Evolutionary conservation across 2,888 invertebrate species (phyloP), one percentile per base, ranked within the genome.

Genomic region (Physocephala rufipes): DNA sequence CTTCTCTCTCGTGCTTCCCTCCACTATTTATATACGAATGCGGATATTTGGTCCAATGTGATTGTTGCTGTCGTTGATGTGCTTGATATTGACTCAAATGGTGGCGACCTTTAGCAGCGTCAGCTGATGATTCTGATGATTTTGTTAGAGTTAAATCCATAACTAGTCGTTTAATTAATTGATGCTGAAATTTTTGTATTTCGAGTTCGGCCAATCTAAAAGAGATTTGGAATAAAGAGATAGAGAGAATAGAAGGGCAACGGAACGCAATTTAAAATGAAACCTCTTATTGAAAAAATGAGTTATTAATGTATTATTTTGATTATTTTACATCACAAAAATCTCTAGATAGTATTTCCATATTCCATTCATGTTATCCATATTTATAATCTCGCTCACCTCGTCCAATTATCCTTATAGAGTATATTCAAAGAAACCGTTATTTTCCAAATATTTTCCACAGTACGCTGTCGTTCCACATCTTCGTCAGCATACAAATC

Each of bases 381-480:
- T 19, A 28, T 66, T 49, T 53, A 45, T 26, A 51, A 21, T 5
- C 21, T 21, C 28, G 94, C 93, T 78, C 92, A 87, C 80, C 91
- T 88, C 59, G 94, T 94, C 95, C 95, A 95, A 87, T 95, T 95
- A 80, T 93, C 92, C 82, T 91, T 90, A 84, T 94, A 93, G 76
- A 95, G 88, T 79, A 95, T 93, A 87, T 95, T 95, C 78, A 94
- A 87, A 71, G 91, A 91, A 76, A 92, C 92, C 2, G 95, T 95
- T 75, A 95, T 92, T 82, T 94, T 92, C 95, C 95, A 95, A 81
- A 96, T 93, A 83, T 92, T 93, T 85, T 93, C 93, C 24, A 94
- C 93, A 0, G 93, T 92, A 79, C 87, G 87, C 16, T 88, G 88
- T 47, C 90, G 86, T 5, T 89, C 89, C 71, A 89, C 89, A 72